Evolutionary conservation across 2,113 vertebrate species (phyloP).

Genomic region (Paracanthobrama guichenoti): DNA sequence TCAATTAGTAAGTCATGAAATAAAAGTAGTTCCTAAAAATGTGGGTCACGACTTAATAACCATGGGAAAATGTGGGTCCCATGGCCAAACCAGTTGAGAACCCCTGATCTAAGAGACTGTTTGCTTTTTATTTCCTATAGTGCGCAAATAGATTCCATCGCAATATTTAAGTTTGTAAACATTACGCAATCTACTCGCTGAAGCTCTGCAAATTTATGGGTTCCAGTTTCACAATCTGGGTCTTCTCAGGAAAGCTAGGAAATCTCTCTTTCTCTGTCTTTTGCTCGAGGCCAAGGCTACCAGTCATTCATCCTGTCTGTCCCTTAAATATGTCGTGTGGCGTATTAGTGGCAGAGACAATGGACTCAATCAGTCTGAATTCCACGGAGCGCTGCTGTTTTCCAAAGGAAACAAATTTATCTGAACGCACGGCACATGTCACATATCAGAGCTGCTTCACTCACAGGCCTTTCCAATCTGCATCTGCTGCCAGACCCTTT

Average conservation of each 20-base stretch:
- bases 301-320: not conserved
- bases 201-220: not conserved
- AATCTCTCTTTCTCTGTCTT: slow-evolving; percentile 16
- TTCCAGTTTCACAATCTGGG: not conserved
- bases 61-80: no score
- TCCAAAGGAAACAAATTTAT: slow-evolving; percentile 38
- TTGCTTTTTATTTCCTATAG: not conserved
- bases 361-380: slow-evolving; percentile 28
- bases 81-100: no score
- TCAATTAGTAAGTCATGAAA: no score
- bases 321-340: not conserved
- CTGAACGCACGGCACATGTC: slow-evolving; percentile 10
- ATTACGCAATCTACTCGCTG: not conserved
- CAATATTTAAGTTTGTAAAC: not conserved
- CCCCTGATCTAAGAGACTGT: not conserved
- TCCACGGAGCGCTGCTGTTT: not conserved
- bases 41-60: no score
- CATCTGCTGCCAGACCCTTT: slow-evolving; percentile 45
- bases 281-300: not conserved
- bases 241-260: slow-evolving; percentile 6
- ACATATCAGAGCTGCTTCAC: slow-evolving; percentile 44
- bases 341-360: slow-evolving; percentile 32
- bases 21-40: no score
- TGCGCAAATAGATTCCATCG: not conserved
- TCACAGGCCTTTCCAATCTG: slow-evolving; percentile 16